Conservation (phyloP, 2,113 vertebrate genomes). For the Carollia perspicillata region DNA sequence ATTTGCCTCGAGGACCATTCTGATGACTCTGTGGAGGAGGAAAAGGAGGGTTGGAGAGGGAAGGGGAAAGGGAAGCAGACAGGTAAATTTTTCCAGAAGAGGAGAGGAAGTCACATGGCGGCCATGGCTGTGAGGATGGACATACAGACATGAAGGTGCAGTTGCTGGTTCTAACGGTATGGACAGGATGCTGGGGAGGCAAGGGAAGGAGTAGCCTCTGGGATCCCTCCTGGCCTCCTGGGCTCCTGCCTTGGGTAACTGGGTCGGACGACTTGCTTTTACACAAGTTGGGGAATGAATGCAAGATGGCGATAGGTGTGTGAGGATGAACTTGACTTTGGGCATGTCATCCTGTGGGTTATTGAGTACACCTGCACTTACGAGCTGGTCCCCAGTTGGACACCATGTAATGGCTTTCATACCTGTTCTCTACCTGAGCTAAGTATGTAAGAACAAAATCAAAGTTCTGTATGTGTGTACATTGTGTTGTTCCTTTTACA, state of each 20-base stretch:
- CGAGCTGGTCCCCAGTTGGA: background rate
- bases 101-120: background rate
- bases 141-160: background rate
- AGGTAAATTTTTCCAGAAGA: background rate
- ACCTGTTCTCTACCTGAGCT: slow-evolving; percentile 55
- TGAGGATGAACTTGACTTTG: background rate
- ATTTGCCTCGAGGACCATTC: background rate
- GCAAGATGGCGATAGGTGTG: background rate
- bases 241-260: background rate
- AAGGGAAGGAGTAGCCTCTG: background rate
- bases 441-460: background rate
- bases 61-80: background rate
- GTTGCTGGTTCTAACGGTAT: background rate
- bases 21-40: background rate
- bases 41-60: no score
- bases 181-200: background rate
- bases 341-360: background rate
- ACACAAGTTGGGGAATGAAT: background rate
- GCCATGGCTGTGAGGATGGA: fast-evolving
- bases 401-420: slow-evolving; percentile 31
- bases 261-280: background rate
- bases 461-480: background rate
- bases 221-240: background rate
- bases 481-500: background rate
- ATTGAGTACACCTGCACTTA: background rate